Evolutionary conservation across 2,113 vertebrate species (phyloP).

Genomic region (Phainopepla nitens): DNA sequence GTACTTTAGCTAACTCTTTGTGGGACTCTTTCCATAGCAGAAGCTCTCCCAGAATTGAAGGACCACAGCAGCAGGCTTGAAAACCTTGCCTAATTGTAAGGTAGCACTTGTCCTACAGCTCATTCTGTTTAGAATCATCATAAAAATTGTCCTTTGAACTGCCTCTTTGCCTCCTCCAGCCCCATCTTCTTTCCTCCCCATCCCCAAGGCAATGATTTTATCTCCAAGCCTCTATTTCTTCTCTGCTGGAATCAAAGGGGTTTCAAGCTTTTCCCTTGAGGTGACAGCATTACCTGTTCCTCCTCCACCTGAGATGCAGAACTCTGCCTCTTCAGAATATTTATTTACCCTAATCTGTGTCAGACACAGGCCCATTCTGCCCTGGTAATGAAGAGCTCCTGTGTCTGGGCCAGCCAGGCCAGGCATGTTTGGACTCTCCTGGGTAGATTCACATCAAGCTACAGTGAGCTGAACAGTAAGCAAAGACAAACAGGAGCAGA

Average conservation of each 20-base stretch:
- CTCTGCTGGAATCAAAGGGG: conserved; percentile 26
- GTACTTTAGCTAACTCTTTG: background rate
- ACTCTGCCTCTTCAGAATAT: background rate
- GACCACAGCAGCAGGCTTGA: background rate
- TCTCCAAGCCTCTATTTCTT: conserved; percentile 15
- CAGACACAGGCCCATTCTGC: background rate
- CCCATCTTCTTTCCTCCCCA: background rate
- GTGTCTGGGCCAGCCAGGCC: background rate
- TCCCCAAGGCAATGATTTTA: conserved; percentile 52
- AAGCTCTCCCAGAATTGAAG: background rate
- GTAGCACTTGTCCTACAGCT: background rate
- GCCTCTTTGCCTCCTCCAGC: background rate
- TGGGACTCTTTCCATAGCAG: background rate
- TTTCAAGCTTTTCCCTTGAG: conserved; percentile 3
- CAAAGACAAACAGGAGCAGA: background rate
- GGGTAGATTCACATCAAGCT: background rate
- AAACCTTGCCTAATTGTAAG: conserved; percentile 2
- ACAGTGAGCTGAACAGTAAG: background rate
- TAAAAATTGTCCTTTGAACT: conserved; percentile 41
- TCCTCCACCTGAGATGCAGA: background rate
- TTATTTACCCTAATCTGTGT: background rate
- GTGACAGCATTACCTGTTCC: conserved; percentile 1
- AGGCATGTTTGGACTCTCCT: background rate
- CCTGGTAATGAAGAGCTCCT: background rate
- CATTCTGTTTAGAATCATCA: background rate